Evolutionary conservation across 2,113 vertebrate species (phyloP), one percentile per base, ranked within the genome.

Genomic region (Scomber colias): DNA sequence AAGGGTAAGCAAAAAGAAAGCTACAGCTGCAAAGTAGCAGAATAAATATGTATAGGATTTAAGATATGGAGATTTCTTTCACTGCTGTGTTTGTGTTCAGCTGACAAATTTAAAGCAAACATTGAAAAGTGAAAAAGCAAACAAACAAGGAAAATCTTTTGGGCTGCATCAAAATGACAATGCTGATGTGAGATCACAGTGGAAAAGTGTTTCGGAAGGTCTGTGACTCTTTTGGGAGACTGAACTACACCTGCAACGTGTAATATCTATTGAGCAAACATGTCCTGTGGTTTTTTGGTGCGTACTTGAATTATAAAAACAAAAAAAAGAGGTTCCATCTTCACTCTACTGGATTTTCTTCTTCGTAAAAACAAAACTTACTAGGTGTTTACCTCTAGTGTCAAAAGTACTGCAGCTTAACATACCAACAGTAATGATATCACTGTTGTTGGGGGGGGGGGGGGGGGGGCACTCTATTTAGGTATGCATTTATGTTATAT

Each of bases 91-190:
- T 86, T 75, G 71, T 67, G 67, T 54, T 79, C 56, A 40, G 54
- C 51, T 27, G 67, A 77, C 59, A 74, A 84, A 87, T 77, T 70
- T 71, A 49, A 86, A 75, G 71, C 57, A 86, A 77, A 71, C 63
- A 40, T 64, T 68, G 50, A 68, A 75, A 78, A 72, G 21, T 74
- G 30, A 46, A 19, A 51, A 76, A 76, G 21, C 71, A 71, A 84
- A 84, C 75, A 85, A 73, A 72, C 46, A 68, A 75, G 27, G 27
- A 53, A 53, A 63, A 79, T 13, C 17, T 49, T 63, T 12, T 49
- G 51, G n/a, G 53, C 50, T 63, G 64, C 44, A 40, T 27, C 3
- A 3, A 51, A 68, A 56, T 65, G 30, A 65, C 21, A 69, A 40
- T 75, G 80, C 79, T 55, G 78, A 46, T 45, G 45, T 24, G n/a